Percentiles rank a stretch among this genome's conserved stretches.
Evolutionary conservation across 2,888 invertebrate species (phyloP).

Genomic region (Diarsia mendica): DNA sequence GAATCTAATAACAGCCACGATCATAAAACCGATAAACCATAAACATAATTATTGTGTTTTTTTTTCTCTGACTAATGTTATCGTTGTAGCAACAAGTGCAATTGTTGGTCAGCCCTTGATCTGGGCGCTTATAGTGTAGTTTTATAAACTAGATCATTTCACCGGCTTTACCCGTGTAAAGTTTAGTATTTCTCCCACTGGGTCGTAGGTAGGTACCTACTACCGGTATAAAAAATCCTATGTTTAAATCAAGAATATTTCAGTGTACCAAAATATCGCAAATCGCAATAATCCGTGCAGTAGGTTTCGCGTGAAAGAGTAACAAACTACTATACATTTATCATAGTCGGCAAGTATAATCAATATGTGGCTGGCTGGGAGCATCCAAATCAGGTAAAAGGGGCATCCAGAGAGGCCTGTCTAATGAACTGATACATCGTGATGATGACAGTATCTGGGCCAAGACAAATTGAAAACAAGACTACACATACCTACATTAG

Average conservation of each 20-base stretch:
- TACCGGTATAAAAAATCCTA: too few species aligned
- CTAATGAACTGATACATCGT: background rate
- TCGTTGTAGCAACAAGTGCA: slow-evolving; percentile 3
- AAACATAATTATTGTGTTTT: slow-evolving; percentile 1
- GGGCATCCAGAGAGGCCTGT: background rate
- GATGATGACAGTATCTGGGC: background rate
- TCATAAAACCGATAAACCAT: background rate
- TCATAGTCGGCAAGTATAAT: background rate
- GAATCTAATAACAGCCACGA: background rate
- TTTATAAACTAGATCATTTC: background rate
- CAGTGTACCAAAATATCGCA: too few species aligned
- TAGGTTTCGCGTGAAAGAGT: background rate
- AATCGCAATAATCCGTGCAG: too few species aligned
- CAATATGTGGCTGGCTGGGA: background rate
- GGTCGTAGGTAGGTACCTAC: too few species aligned
- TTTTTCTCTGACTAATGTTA: background rate
- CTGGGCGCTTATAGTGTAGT: background rate
- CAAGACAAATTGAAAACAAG: background rate
- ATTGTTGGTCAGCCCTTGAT: background rate
- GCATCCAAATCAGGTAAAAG: background rate
- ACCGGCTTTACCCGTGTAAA: background rate
- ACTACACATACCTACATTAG: background rate
- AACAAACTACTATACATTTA: background rate
- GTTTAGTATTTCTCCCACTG: background rate
- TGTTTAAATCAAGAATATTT: too few species aligned